Conservation (phyloP, 2,888 invertebrate genomes). For the Geotrupes spiniger region DNA sequence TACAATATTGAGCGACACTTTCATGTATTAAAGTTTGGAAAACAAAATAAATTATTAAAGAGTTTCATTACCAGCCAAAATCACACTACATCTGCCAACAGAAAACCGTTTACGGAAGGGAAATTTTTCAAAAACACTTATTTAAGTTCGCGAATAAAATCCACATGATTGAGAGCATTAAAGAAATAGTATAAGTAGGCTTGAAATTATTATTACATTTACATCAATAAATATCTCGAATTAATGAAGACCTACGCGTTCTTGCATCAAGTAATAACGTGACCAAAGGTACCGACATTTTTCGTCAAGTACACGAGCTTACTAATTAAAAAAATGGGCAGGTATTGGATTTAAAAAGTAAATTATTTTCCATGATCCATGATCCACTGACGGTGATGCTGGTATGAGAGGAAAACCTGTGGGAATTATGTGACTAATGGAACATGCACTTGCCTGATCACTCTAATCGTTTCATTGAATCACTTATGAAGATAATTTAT, state of each 20-base stretch:
- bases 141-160: too few species aligned
- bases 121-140: too few species aligned
- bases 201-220: slow-evolving; percentile 29
- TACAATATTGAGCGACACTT: neutral
- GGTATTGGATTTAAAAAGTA: slow-evolving; percentile 30
- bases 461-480: slow-evolving; percentile 33
- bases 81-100: too few species aligned
- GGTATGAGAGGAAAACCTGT: slow-evolving; percentile 30
- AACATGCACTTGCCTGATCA: slow-evolving; percentile 28
- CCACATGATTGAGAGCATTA: slow-evolving; percentile 25
- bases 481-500: slow-evolving; percentile 31
- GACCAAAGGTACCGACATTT: slow-evolving; percentile 29
- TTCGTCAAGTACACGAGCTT: slow-evolving; percentile 29
- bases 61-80: neutral
- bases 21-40: slow-evolving; percentile 15
- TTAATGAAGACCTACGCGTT: slow-evolving; percentile 32
- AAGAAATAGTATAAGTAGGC: slow-evolving; percentile 27
- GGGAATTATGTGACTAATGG: slow-evolving; percentile 30
- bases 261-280: slow-evolving; percentile 26
- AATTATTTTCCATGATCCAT: slow-evolving; percentile 33
- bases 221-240: slow-evolving; percentile 27
- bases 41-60: slow-evolving; percentile 13
- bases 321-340: slow-evolving; percentile 30
- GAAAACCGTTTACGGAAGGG: too few species aligned
- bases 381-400: slow-evolving; percentile 31